A percentile compares a stretch with the other conserved stretches of the same genome.
phyloP scores from a whole-genome alignment of 2,113 vertebrate genomes.

The Zosterops lateralis region DNA sequence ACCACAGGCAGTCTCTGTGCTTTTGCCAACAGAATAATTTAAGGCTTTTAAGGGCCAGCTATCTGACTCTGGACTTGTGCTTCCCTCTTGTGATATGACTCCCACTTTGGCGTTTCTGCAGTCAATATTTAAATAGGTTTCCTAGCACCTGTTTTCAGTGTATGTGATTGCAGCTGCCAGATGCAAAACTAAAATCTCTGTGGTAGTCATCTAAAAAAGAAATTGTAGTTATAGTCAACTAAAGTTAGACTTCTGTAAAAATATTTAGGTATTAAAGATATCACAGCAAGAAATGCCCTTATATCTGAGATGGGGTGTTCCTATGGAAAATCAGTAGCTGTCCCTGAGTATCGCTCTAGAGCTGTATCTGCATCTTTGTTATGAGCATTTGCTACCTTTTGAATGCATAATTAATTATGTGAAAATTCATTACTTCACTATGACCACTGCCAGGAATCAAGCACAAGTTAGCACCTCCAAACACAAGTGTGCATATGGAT shows the following conservation, averaged over 20 bases:
- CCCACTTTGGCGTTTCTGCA: neutral
- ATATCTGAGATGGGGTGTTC: neutral
- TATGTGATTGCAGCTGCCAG: neutral
- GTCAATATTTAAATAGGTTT: conserved; percentile 6
- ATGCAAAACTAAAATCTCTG: neutral
- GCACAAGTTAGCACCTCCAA: neutral
- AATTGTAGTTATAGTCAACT: neutral
- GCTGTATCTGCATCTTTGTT: neutral
- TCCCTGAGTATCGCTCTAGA: neutral
- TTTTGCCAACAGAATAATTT: neutral
- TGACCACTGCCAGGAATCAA: neutral
- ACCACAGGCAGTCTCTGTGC: neutral
- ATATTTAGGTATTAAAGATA: neutral
- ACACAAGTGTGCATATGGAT: neutral
- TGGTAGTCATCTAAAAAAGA: neutral
- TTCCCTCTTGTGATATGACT: neutral
- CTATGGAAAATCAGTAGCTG: neutral
- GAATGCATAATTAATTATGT: neutral
- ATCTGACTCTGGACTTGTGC: neutral
- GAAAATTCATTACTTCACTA: neutral
- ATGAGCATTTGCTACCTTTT: neutral
- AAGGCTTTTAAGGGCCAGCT: neutral
- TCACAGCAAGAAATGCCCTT: neutral
- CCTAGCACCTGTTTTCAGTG: neutral
- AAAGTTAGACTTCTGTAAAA: neutral